Percentiles rank a stretch among this genome's conserved stretches.
Evolutionary conservation across 1,140 invertebrate genomes (phyloP).

Genomic region (Trigoniulus corallinus): DNA sequence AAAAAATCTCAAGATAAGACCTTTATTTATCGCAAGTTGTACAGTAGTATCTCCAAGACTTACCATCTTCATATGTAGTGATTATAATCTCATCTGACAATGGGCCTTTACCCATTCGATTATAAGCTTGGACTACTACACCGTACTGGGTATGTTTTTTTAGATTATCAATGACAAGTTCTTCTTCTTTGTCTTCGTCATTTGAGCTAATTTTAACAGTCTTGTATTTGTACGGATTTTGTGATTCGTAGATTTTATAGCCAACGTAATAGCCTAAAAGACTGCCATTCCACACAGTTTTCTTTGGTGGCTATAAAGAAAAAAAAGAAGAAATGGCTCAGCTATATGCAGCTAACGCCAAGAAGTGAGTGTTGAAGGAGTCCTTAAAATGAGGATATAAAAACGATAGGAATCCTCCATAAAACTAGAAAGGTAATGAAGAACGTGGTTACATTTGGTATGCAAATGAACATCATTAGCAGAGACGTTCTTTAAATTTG

Average conservation of each 20-base stretch:
- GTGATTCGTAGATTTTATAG: constrained; percentile 42
- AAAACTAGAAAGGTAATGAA: too few relatives aligned
- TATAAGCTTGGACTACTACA: constrained; percentile 30
- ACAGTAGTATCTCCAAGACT: constrained; percentile 11
- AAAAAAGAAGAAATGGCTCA: too few relatives aligned
- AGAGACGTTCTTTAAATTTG: too few relatives aligned
- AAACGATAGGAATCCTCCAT: too few relatives aligned
- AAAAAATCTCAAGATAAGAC: not conserved
- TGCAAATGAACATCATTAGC: too few relatives aligned
- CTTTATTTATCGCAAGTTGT: too few relatives aligned
- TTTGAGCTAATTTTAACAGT: constrained; percentile 79
- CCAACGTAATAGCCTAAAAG: constrained; percentile 81
- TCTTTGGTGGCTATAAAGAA: constrained; percentile 63
- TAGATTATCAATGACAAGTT: constrained; percentile 14
- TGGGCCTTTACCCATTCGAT: constrained; percentile 75
- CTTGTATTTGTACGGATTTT: constrained; percentile 64
- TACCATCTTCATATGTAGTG: constrained; percentile 68
- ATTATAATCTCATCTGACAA: constrained; percentile 74
- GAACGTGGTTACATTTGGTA: too few relatives aligned
- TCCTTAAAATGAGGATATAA: too few relatives aligned
- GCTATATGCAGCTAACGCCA: too few relatives aligned
- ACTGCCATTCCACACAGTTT: constrained; percentile 81
- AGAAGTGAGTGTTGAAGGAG: too few relatives aligned
- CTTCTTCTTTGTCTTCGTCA: constrained; percentile 25
- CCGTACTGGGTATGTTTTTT: constrained; percentile 29